These are phyloP conservation scores for Gymnocypris eckloni DNA, from an alignment of 2,797 vertebrate genomes.

Conservation along the genomic window DNA sequence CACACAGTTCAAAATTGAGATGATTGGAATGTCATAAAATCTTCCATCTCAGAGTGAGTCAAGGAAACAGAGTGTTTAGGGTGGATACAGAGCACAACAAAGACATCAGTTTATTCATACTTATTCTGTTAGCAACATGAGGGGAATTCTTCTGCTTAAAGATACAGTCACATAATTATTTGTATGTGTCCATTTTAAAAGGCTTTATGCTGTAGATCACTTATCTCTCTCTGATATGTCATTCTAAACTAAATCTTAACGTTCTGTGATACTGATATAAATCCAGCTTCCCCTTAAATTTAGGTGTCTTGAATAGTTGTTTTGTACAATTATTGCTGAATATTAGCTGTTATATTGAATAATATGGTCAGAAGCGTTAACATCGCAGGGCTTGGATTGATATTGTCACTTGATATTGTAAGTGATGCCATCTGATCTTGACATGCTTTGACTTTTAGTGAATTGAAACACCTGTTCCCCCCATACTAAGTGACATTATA, in stretches of 20 bases:
- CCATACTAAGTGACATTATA: not conserved
- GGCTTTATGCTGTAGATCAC: not conserved
- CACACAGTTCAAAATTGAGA: conserved; percentile 13
- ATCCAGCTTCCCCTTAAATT: not conserved
- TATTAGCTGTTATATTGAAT: not conserved
- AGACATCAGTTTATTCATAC: conserved; percentile 6
- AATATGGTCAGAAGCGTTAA: not conserved
- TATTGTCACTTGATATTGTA: not conserved
- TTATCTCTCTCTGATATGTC: not conserved
- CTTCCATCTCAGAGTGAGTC: conserved; percentile 10
- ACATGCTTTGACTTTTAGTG: not conserved
- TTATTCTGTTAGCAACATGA: conserved; percentile 11
- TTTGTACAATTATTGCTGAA: not conserved
- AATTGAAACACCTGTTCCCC: not conserved
- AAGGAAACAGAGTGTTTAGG: conserved; percentile 5
- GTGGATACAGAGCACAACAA: conserved; percentile 18
- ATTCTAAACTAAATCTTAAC: not conserved
- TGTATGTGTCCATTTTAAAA: not conserved
- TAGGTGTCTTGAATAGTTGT: not conserved
- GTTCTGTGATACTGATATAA: not conserved
- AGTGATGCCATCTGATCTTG: not conserved
- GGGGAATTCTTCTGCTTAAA: conserved; percentile 21
- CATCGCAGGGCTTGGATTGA: not conserved
- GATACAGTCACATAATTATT: not conserved
- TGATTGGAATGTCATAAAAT: conserved; percentile 33